A percentile compares a stretch with the other conserved stretches of the same genome.
Evolutionary conservation across 2,888 invertebrate genomes (phyloP).

Genomic region (Tigriopus californicus): DNA sequence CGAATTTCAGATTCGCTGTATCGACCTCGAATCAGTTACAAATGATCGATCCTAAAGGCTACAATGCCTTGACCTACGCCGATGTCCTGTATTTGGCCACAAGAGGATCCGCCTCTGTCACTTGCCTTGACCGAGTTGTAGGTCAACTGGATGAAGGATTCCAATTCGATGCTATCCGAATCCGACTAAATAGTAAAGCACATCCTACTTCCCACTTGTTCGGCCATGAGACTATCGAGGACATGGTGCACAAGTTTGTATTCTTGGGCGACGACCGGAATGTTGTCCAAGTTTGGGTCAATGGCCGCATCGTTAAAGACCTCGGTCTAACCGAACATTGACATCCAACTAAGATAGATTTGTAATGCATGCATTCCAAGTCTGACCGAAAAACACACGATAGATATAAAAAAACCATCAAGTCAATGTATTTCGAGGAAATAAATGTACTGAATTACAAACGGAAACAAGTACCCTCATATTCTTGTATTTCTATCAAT

Average conservation of each 20-base stretch:
- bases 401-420: too few species aligned
- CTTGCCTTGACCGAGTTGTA: constrained; percentile 47
- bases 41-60: constrained; percentile 21
- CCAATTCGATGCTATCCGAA: constrained; percentile 64
- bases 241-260: constrained; percentile 52
- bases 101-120: constrained; percentile 61
- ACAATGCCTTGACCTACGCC: constrained; percentile 42
- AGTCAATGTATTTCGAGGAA: too few species aligned
- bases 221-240: constrained; percentile 32
- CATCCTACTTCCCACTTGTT: neutral
- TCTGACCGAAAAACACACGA: too few species aligned
- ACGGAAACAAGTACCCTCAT: too few species aligned
- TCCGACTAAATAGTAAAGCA: constrained; percentile 38
- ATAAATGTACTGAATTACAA: too few species aligned
- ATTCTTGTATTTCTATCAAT: too few species aligned
- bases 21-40: constrained; percentile 12
- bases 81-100: constrained; percentile 71
- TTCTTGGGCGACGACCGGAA: constrained; percentile 67
- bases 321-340: too few species aligned
- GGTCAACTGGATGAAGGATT: constrained; percentile 65
- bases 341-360: too few species aligned
- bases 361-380: too few species aligned
- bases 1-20: too few species aligned
- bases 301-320: constrained; percentile 39
- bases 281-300: constrained; percentile 51